Evolutionary conservation across 1,140 invertebrate species (phyloP), one percentile per base, ranked within the genome.

Genomic region (Teleopsis dalmanni): DNA sequence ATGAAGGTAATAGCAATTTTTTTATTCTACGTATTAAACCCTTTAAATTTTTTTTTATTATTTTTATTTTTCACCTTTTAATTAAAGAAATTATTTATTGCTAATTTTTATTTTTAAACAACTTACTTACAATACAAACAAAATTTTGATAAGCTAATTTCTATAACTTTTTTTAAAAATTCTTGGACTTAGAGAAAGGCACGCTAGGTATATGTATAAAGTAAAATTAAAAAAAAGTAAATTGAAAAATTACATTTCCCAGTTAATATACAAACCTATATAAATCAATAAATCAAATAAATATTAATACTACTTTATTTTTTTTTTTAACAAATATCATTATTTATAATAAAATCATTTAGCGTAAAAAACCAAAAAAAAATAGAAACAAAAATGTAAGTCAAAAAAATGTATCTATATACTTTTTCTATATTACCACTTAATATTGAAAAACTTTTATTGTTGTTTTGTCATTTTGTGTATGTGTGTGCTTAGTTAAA

Each of bases 1-100:
- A 98, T 98, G 91, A 93, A 94, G 71, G 68, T 71, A 65, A 34
- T 16, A 42, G 27, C 19, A 29, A 26, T 43, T 43, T 16, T 18
- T 35, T 21, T 34, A 36, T 36, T 22, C 34, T 34, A 22, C 26
- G 18, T 25, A 27, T 27, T 26, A 42, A 14, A 26, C 16, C 19
- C 13, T 11, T 44, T 44, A 21, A 27, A 37, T 19, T 37, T 34
- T 31, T 35, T 33, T 47, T 13, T 38, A 37, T 44, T 33, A 33
- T 26, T 18, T 9, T 27, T 18, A 29, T 31, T 38, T 19, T n/a
- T n/a, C n/a, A n/a, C n/a, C n/a, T n/a, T n/a, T n/a, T n/a, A n/a
- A n/a, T 25, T 3, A 16, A 13, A 43, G 13, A 29, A 29, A 31
- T 43, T 27, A 43, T 29, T 19, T 27, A 43, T 43, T 23, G 25